Evolutionary conservation across 2,888 invertebrate genomes (phyloP), one percentile per base, ranked within the genome.

Genomic region (Xanthostigma xanthostigma): DNA sequence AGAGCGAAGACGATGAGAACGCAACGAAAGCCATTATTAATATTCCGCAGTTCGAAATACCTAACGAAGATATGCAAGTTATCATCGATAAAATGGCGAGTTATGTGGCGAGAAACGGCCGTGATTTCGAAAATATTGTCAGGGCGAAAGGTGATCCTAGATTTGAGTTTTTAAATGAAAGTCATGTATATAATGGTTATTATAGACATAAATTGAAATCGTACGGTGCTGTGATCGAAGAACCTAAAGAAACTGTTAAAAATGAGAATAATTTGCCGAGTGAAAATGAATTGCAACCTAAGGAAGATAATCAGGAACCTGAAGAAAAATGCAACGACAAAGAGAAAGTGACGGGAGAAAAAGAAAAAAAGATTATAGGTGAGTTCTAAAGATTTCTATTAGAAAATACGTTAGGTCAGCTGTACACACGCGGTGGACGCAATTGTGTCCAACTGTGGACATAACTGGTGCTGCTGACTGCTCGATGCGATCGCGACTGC

Each of bases 11-110:
- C 8, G 53, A 56, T 17, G 53, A 56, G 35, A 54, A 49, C 38
- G 48, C 34, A 9, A 48, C 51, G n/a, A 34, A 48, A 9, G 45
- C 37, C 1, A 50, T 44, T 46, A 55, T 42, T 49, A 75, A 73
- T 63, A 58, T 73, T 42, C 65, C 66, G 0, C 62, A 69, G 0
- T 70, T 78, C 34, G 66, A 73, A 9, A 67, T 75, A 2, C 95
- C 95, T 1, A 84, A 91, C 0, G 81, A 84, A 5, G 91, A 91
- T 57, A 71, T 87, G 1, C 83, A 85, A 61, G 75, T 86, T 14
- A 87, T 97, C 9, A 87, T 98, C 50, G 93, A 95, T 66, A 94
- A 95, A 67, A 94, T 97, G 81, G 96, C 97, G 1, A 81, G 84
- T 53, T 96, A 96, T 65, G 96, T 98, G 0, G 87, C 91, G 1